Conservation (phyloP, 2,113 vertebrate species). For the Meleagris gallopavo region DNA sequence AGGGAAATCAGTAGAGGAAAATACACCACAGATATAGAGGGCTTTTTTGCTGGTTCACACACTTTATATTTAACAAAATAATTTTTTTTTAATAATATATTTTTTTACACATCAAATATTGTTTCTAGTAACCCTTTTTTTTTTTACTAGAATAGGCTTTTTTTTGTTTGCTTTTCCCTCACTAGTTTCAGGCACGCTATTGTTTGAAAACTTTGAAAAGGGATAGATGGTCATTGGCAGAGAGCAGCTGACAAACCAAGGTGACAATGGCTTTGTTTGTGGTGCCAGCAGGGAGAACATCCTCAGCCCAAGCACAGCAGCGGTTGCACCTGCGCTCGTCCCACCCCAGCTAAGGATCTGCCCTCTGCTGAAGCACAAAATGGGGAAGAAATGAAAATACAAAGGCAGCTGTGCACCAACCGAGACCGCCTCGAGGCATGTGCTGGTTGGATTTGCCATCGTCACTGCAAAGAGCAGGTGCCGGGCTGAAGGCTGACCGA, state of each 20-base stretch:
- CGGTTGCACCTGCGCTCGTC: background rate
- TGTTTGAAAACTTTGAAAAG: slow-evolving; percentile 84
- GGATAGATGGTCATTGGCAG: slow-evolving; percentile 73
- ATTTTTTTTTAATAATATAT: slow-evolving; percentile 89
- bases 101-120: slow-evolving; percentile 85
- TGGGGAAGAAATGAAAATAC: background rate
- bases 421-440: rapidly evolving
- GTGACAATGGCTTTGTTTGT: background rate
- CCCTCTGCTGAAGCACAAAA: background rate
- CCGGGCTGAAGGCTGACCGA: background rate
- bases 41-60: slow-evolving; percentile 83
- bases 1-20: slow-evolving; percentile 24
- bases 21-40: slow-evolving; percentile 66
- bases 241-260: slow-evolving; percentile 68
- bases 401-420: slow-evolving; percentile 20
- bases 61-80: slow-evolving; percentile 99
- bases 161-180: slow-evolving; percentile 56
- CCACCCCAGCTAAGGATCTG: background rate
- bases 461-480: rapidly evolving
- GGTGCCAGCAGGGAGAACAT: background rate
- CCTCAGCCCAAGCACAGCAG: background rate
- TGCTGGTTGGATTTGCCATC: background rate
- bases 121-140: slow-evolving; percentile 69
- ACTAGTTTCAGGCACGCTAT: slow-evolving; percentile 94
- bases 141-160: slow-evolving; percentile 81